A percentile compares a stretch with the other conserved stretches of the same genome.
These are phyloP conservation scores for Anguilla anguilla DNA, from an alignment of 2,797 vertebrate species.

Conservation along the genomic window DNA sequence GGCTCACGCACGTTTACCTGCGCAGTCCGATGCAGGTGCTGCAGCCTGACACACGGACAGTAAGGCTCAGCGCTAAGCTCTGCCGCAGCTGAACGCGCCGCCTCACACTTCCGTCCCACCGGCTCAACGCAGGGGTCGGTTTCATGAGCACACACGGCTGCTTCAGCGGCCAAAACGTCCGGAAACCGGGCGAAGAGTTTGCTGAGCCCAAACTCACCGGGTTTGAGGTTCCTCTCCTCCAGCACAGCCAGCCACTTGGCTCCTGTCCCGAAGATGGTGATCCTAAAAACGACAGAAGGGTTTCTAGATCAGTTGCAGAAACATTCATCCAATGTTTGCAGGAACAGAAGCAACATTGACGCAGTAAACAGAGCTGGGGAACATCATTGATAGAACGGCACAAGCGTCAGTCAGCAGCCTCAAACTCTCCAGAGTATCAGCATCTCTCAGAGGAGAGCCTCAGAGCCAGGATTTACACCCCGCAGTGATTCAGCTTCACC, in stretches of 20 bases:
- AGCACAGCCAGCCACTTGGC: slow-evolving; percentile 94
- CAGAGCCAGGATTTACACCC: background rate
- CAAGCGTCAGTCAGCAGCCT: background rate
- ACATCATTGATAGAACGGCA: too few species aligned
- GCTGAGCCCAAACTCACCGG: slow-evolving; percentile 73
- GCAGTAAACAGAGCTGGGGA: too few species aligned
- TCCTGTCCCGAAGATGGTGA: slow-evolving; percentile 91
- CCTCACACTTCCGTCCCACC: background rate
- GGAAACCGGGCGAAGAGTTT: too few species aligned
- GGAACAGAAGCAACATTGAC: too few species aligned
- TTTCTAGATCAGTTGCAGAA: background rate
- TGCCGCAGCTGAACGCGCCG: too few species aligned
- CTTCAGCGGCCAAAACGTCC: background rate
- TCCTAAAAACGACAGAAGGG: slow-evolving; percentile 65
- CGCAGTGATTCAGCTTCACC: background rate
- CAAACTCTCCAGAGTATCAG: background rate
- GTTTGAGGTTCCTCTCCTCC: slow-evolving; percentile 87
- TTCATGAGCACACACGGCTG: background rate
- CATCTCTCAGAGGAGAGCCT: background rate
- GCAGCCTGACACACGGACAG: background rate
- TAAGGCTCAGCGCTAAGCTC: background rate
- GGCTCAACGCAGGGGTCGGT: background rate
- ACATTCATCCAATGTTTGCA: background rate
- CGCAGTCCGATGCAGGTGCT: background rate
- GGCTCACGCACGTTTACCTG: background rate